Evolutionary conservation across 2,797 vertebrate species (phyloP), one percentile per base, ranked within the genome.

Genomic region (Paramormyrops hopkinsi): DNA sequence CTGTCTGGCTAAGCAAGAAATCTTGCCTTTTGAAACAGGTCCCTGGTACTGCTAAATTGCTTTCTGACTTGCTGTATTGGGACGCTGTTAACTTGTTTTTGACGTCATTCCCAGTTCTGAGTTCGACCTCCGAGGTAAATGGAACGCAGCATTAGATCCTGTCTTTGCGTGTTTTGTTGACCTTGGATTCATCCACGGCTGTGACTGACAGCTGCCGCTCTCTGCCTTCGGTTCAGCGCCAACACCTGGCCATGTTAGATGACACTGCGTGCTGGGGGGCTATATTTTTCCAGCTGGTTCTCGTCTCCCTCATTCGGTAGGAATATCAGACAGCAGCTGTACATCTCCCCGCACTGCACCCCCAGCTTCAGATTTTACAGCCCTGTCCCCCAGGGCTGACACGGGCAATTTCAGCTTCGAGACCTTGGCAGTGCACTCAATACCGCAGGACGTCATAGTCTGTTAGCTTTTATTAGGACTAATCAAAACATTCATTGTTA

Each of bases 291-390:
- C 83, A 50, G 83, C n/a, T 85, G 83, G 22, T 19, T 85, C 46
- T 85, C 0, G 4, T 33, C 46, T 85, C 83, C 48, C 12, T 69
- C 65, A 37, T 50, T 84, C 0, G 2, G 12, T 84, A 22, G 37
- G 82, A 50, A 84, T 84, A 46, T 46, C 83, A 85, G 46, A 85
- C 48, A 85, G n/a, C 83, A 85, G 46, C 46, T 85, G 46, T 22
- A 50, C 83, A 85, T 29, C 46, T 50, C 48, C 46, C 73, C 1
- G 7, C 73, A 19, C 6, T 8, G 17, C 5, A 29, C 73, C 73
- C 14, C 17, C 37, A 41, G 37, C 17, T 79, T 79, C 37, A 79
- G 17, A 79, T 79, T 79, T 79, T 79, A 79, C 73, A 79, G 5
- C 73, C 73, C 37, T 8, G 17, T 44, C 73, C 73, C 14, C 73